These are phyloP conservation scores for Leptodirus hochenwartii DNA, from an alignment of 2,888 invertebrate species.

Conservation along the genomic window DNA sequence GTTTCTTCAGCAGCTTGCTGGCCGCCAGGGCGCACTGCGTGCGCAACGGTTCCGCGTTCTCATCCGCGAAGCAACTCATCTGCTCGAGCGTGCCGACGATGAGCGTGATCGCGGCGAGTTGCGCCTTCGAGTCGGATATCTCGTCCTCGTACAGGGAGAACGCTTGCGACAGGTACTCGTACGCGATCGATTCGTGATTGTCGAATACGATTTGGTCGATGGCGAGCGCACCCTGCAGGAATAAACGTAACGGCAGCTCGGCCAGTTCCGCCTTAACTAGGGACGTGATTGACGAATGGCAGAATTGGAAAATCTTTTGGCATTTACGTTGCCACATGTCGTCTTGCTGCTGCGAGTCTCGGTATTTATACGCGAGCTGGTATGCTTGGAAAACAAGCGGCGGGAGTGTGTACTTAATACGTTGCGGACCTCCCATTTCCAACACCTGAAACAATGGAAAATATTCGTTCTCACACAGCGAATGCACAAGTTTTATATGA, in stretches of 20 bases:
- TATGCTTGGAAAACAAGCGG: constrained; percentile 90
- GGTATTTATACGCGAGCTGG: constrained; percentile 70
- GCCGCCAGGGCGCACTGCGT: constrained; percentile 94
- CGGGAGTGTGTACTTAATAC: constrained; percentile 83
- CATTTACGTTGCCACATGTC: constrained; percentile 98
- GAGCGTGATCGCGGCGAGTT: constrained; percentile 86
- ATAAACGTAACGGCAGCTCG: constrained; percentile 81
- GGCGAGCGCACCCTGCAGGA: constrained; percentile 88
- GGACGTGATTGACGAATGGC: constrained; percentile 86
- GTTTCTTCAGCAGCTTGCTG: constrained; percentile 89
- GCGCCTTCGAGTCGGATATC: constrained; percentile 93
- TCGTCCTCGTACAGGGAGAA: constrained; percentile 98
- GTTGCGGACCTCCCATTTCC: constrained; percentile 71
- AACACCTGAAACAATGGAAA: constrained; percentile 33
- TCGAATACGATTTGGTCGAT: constrained; percentile 85
- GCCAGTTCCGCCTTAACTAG: constrained; percentile 90
- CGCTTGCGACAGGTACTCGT: constrained; percentile 92
- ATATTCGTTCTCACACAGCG: no score
- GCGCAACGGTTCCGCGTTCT: constrained; percentile 90
- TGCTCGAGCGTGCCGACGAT: constrained; percentile 93
- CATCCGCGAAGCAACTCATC: constrained; percentile 86
- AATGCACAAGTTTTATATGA: constrained; percentile 1
- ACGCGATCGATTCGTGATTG: constrained; percentile 91
- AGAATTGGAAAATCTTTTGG: constrained; percentile 95
- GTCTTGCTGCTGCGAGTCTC: constrained; percentile 62